These are phyloP conservation scores for Cynaeus angustus DNA, from an alignment of 2,888 invertebrate species.

Conservation along the genomic window DNA sequence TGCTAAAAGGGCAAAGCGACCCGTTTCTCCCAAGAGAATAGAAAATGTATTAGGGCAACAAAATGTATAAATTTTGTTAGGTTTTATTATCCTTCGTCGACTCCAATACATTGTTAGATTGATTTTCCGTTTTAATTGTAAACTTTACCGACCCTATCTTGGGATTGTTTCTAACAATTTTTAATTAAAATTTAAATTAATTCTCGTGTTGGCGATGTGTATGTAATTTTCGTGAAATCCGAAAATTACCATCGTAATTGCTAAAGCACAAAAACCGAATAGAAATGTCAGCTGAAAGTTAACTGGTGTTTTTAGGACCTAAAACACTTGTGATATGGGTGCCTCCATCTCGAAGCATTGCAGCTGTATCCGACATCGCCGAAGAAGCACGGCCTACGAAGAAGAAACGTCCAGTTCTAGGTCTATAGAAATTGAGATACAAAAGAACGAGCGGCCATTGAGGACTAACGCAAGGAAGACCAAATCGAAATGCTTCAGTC, in stretches of 20 bases:
- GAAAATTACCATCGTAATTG: conserved; percentile 34
- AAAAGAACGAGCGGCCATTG: conserved; percentile 45
- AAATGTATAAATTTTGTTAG: conserved; percentile 38
- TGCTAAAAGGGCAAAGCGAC: conserved; percentile 13
- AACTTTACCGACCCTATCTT: not conserved
- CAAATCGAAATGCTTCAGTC: conserved; percentile 71
- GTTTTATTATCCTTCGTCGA: conserved; percentile 24
- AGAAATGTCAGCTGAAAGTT: too few species aligned
- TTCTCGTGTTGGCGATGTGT: conserved; percentile 11
- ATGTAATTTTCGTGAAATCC: conserved; percentile 31
- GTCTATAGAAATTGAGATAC: conserved; percentile 46
- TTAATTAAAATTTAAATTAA: conserved; percentile 44
- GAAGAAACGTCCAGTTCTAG: conserved; percentile 63
- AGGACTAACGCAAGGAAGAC: conserved; percentile 65
- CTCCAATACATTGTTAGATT: too few species aligned
- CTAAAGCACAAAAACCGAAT: too few species aligned
- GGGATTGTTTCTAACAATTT: conserved; percentile 14
- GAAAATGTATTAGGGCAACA: conserved; percentile 37
- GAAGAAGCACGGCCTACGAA: conserved; percentile 69
- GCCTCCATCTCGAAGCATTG: conserved; percentile 53
- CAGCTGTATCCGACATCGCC: conserved; percentile 56
- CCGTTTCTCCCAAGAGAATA: conserved; percentile 12
- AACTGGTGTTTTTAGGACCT: not conserved
- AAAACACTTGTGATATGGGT: conserved; percentile 26
- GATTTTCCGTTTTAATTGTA: not conserved